phyloP scores from a whole-genome alignment of 2,888 invertebrate species.

The Allophyes oxyacanthae region DNA sequence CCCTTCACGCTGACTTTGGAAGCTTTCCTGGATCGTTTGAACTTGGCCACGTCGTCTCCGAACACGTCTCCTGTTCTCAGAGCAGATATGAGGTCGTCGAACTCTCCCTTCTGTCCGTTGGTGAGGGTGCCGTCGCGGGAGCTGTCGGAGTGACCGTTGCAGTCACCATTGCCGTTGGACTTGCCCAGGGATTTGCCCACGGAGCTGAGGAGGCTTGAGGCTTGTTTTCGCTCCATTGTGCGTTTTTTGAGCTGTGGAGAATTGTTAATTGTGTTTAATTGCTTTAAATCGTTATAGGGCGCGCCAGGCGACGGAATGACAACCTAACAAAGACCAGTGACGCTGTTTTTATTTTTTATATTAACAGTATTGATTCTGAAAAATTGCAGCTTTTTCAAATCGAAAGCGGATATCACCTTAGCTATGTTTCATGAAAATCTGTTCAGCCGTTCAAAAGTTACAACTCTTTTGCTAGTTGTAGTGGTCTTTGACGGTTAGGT shows the following conservation, averaged over 20 bases:
- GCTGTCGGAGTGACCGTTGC: slow-evolving; percentile 86
- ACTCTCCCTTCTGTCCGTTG: slow-evolving; percentile 94
- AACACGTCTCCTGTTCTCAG: slow-evolving; percentile 98
- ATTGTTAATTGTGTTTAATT: no score
- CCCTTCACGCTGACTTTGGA: slow-evolving; percentile 83
- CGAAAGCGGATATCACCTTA: no score
- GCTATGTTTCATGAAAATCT: no score
- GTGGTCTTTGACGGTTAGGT: no score
- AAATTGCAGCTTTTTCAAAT: no score
- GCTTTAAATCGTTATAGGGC: no score
- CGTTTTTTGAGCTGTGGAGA: slow-evolving; percentile 92
- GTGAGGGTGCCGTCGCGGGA: slow-evolving; percentile 77
- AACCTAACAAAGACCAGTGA: no score
- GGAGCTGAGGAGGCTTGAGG: slow-evolving; percentile 93
- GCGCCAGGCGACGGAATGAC: no score
- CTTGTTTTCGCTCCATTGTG: slow-evolving; percentile 95
- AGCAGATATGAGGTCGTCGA: slow-evolving; percentile 98
- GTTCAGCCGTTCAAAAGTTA: no score
- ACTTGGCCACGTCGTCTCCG: slow-evolving; percentile 98
- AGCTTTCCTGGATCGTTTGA: slow-evolving; percentile 87
- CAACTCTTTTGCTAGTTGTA: no score
- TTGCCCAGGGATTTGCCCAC: slow-evolving; percentile 93
- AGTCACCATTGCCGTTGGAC: slow-evolving; percentile 84
- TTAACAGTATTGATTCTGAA: no score
- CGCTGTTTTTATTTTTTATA: no score